These are phyloP conservation scores for Micrastur ruficollis DNA, from an alignment of 2,797 vertebrate species.

Conservation along the genomic window DNA sequence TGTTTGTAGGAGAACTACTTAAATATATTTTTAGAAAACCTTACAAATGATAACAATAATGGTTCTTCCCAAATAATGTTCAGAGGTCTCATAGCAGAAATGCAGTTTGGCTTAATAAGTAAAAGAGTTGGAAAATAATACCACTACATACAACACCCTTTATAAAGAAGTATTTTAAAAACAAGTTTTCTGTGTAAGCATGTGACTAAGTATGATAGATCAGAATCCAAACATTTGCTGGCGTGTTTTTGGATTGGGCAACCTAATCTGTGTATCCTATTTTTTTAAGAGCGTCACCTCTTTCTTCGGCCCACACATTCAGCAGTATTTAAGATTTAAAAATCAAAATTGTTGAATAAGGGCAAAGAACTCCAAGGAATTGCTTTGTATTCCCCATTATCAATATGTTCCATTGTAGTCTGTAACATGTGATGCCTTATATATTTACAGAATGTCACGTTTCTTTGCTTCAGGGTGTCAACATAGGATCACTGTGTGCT, in stretches of 20 bases:
- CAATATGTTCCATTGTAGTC: background rate
- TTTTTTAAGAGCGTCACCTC: background rate
- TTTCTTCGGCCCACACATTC: fast-evolving
- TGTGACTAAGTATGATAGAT: background rate
- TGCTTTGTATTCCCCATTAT: background rate
- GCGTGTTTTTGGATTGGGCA: background rate
- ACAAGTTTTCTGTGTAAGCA: background rate
- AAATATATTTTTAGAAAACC: background rate
- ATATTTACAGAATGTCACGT: background rate
- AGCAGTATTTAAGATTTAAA: background rate
- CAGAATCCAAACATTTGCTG: background rate
- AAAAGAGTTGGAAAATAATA: background rate
- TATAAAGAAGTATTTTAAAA: background rate
- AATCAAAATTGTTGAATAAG: background rate
- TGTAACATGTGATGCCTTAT: background rate
- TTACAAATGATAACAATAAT: background rate
- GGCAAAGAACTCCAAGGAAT: background rate
- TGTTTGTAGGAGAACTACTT: background rate
- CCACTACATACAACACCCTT: background rate
- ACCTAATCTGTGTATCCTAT: background rate
- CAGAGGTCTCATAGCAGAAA: background rate
- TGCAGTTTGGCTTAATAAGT: background rate
- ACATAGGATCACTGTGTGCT: background rate
- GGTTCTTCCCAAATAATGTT: background rate
- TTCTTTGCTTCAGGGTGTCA: background rate